A percentile compares a stretch with the other conserved stretches of the same genome.
Conservation (phyloP, 1,140 invertebrate genomes). For the Caenorhabditis brenneri region DNA sequence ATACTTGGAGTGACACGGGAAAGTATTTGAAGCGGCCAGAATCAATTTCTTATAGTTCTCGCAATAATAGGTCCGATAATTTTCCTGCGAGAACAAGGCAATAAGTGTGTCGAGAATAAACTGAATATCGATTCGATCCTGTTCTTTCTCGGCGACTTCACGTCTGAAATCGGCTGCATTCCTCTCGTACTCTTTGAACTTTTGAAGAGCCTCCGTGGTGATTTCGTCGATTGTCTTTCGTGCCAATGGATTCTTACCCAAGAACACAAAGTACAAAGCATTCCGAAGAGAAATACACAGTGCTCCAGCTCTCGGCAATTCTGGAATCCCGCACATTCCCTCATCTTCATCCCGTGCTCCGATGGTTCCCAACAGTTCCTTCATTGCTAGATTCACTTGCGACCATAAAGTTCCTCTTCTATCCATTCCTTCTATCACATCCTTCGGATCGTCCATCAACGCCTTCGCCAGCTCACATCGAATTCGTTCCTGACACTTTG, state of each 20-base stretch:
- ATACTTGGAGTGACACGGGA: slow-evolving; percentile 1
- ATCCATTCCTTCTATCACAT: too few relatives aligned
- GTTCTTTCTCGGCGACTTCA: not conserved
- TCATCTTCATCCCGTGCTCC: not conserved
- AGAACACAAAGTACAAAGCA: not conserved
- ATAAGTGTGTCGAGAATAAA: not conserved
- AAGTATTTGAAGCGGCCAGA: not conserved
- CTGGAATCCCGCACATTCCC: not conserved
- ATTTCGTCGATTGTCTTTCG: not conserved
- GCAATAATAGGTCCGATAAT: not conserved
- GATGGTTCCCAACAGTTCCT: not conserved
- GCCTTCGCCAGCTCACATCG: too few relatives aligned
- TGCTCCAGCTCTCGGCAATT: not conserved
- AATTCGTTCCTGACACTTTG: too few relatives aligned
- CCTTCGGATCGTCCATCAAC: not conserved
- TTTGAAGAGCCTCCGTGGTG: not conserved
- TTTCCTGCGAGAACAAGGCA: not conserved
- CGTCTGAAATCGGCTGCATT: not conserved
- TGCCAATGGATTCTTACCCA: not conserved
- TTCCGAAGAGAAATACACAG: not conserved
- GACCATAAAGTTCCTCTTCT: not conserved
- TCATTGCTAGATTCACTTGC: not conserved
- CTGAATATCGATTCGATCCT: not conserved
- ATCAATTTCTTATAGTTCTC: not conserved
- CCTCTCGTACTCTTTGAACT: not conserved